A percentile compares a stretch with the other conserved stretches of the same genome.
phyloP scores from a whole-genome alignment of 1,140 invertebrate genomes.

The Drosophila arawakana region DNA sequence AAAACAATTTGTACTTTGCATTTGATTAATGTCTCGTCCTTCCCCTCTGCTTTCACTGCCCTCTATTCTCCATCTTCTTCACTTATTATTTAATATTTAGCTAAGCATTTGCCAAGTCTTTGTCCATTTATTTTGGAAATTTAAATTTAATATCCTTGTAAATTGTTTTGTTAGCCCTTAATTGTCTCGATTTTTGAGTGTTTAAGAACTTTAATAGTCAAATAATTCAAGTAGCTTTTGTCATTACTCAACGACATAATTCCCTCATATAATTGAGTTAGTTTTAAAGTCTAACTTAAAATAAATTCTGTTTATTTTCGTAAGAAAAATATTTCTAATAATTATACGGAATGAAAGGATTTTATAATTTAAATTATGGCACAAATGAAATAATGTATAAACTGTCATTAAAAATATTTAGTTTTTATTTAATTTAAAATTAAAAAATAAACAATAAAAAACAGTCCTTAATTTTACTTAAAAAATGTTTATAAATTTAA shows the following conservation, averaged over 20 bases:
- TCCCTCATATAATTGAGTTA: too few species aligned
- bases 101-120: not conserved
- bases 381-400: too few species aligned
- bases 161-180: not conserved
- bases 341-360: too few species aligned
- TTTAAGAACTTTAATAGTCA: not conserved
- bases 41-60: not conserved
- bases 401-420: too few species aligned
- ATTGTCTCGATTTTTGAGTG: not conserved
- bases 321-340: too few species aligned
- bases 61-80: not conserved
- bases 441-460: too few species aligned
- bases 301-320: not conserved
- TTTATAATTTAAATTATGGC: too few species aligned
- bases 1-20: slow-evolving; percentile 22
- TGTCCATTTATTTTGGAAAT: not conserved
- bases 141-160: slow-evolving; percentile 5
- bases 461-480: too few species aligned
- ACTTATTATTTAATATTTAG: slow-evolving; percentile 32
- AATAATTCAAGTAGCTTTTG: not conserved
- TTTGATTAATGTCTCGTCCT: slow-evolving; percentile 21
- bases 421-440: not conserved
- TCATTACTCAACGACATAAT: not conserved
- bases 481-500: too few species aligned
- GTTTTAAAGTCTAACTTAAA: too few species aligned